Evolutionary conservation across 2,113 vertebrate genomes (phyloP).

Genomic region (Forbesichthys agassizii): DNA sequence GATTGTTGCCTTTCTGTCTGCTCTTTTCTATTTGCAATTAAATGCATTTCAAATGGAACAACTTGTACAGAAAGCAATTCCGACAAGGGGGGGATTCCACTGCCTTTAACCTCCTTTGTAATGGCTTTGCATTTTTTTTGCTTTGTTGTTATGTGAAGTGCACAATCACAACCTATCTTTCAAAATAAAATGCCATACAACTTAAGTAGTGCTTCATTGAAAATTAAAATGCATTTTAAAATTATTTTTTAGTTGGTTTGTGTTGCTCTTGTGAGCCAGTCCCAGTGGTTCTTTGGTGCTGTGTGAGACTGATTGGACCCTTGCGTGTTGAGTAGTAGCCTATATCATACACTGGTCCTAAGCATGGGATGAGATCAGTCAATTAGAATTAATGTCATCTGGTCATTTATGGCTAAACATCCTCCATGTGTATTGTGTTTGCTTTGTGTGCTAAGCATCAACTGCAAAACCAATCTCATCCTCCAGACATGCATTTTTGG

Average conservation of each 20-base stretch:
- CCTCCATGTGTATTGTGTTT: conserved; percentile 72
- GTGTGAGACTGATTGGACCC: conserved; percentile 56
- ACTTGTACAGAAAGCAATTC: conserved; percentile 79
- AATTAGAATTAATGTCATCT: conserved; percentile 76
- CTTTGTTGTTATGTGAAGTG: conserved; percentile 69
- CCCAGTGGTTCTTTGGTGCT: conserved; percentile 30
- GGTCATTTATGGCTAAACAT: conserved; percentile 74
- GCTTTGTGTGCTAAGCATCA: conserved; percentile 76
- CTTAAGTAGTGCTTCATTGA: conserved; percentile 77
- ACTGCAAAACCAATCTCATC: conserved; percentile 80
- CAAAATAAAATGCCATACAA: conserved; percentile 72
- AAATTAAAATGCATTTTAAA: conserved; percentile 81
- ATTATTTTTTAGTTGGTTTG: conserved; percentile 61
- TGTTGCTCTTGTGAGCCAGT: conserved; percentile 47
- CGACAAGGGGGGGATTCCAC: conserved; percentile 77
- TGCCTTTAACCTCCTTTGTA: conserved; percentile 78
- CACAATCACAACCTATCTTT: conserved; percentile 76
- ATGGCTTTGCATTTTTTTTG: conserved; percentile 74
- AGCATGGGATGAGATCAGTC: conserved; percentile 72
- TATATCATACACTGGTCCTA: conserved; percentile 56
- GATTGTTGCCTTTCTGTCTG: conserved; percentile 75
- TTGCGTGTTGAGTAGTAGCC: conserved; percentile 56
- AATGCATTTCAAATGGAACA: conserved; percentile 84
- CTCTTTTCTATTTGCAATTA: conserved; percentile 84
- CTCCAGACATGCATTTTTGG: conserved; percentile 77